These are phyloP conservation scores for Hemitrygon akajei DNA, from an alignment of 2,797 vertebrate species.

Conservation along the genomic window DNA sequence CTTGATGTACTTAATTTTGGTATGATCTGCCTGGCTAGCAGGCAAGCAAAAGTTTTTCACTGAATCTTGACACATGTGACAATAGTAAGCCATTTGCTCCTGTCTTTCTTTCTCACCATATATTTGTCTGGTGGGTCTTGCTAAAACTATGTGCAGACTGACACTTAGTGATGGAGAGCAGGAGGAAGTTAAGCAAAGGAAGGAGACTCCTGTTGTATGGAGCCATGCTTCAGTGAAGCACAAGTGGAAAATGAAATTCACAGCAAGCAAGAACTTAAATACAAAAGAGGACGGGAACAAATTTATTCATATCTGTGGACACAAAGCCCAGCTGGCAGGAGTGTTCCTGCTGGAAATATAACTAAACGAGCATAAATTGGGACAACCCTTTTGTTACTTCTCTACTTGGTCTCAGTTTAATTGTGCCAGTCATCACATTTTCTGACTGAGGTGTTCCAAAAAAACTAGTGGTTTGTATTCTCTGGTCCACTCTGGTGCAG, in stretches of 20 bases:
- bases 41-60: no score
- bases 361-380: background rate
- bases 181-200: conserved; percentile 37
- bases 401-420: background rate
- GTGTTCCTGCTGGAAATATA: background rate
- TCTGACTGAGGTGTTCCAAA: background rate
- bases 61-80: no score
- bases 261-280: background rate
- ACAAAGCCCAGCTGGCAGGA: background rate
- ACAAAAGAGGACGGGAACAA: background rate
- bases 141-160: conserved; percentile 47
- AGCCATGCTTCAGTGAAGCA: conserved; percentile 42
- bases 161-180: conserved; percentile 45
- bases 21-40: no score
- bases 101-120: conserved; percentile 44
- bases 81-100: background rate
- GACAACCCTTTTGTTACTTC: background rate
- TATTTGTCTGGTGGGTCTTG: conserved; percentile 43
- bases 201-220: conserved; percentile 28
- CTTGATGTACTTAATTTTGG: no score
- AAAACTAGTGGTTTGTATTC: background rate
- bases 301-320: background rate
- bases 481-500: background rate
- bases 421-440: background rate
- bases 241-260: conserved; percentile 42